phyloP scores from a whole-genome alignment of 2,888 invertebrate genomes.

The Drosophila mulleri region DNA sequence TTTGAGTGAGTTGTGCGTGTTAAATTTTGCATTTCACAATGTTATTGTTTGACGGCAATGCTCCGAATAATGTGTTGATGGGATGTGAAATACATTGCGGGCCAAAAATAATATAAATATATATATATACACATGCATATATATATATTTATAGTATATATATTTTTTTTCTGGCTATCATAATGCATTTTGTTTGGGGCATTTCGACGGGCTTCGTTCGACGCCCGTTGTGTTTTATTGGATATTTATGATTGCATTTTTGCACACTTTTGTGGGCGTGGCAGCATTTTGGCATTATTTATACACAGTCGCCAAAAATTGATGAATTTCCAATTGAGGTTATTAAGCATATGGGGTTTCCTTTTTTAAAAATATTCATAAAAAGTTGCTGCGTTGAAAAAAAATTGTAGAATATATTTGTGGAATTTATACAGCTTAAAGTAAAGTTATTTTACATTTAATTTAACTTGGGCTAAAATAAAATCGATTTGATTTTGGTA shows the following conservation, averaged over 20 bases:
- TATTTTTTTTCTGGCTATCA: constrained; percentile 27
- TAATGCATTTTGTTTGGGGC: constrained; percentile 7
- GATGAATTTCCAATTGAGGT: background rate
- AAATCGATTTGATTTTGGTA: background rate
- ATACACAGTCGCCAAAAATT: background rate
- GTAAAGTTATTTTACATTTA: background rate
- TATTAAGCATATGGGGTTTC: background rate
- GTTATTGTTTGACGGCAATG: constrained; percentile 45
- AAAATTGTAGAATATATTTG: background rate
- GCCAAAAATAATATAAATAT: constrained; percentile 13
- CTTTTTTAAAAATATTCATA: background rate
- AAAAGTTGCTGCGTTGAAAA: background rate
- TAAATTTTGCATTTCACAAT: constrained; percentile 46
- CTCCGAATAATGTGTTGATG: constrained; percentile 60
- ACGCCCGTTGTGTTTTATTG: constrained; percentile 29
- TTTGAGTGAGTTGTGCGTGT: constrained; percentile 30
- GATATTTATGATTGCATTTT: constrained; percentile 45
- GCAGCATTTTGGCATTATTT: constrained; percentile 6
- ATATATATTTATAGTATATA: constrained; percentile 14
- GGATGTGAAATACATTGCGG: constrained; percentile 44
- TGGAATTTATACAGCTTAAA: background rate
- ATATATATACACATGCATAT: constrained; percentile 2
- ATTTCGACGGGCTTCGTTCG: too few relatives aligned
- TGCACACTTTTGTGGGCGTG: constrained; percentile 16
- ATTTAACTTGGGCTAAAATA: background rate